phyloP scores from a whole-genome alignment of 2,888 invertebrate species.

The Ischnus inquisitorius region DNA sequence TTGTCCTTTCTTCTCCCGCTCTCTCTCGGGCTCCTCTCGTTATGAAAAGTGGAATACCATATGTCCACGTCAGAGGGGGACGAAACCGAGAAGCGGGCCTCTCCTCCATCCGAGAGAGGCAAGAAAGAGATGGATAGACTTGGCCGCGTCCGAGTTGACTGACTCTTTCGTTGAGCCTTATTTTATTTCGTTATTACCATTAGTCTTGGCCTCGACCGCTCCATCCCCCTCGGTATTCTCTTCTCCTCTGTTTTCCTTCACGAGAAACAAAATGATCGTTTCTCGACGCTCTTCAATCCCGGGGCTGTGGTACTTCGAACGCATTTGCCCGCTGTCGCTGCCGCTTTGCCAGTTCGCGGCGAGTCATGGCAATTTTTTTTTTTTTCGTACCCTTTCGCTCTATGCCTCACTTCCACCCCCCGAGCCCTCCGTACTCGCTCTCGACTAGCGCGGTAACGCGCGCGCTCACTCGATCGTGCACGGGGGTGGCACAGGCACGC shows the following conservation, averaged over 20 bases:
- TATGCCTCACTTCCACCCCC: neutral
- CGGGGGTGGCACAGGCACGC: slow-evolving; percentile 40
- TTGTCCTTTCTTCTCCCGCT: slow-evolving; percentile 44
- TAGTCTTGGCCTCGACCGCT: slow-evolving; percentile 59
- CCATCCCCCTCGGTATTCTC: slow-evolving; percentile 15
- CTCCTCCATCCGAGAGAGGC: slow-evolving; percentile 15
- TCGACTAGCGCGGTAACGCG: slow-evolving; percentile 53
- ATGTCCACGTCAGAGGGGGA: slow-evolving; percentile 79
- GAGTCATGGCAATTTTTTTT: slow-evolving; percentile 47
- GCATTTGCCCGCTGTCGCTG: neutral
- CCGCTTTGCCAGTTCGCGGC: neutral
- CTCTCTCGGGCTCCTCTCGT: slow-evolving; percentile 54
- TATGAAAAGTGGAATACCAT: slow-evolving; percentile 81
- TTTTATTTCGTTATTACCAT: slow-evolving; percentile 68
- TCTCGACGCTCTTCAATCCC: slow-evolving; percentile 18
- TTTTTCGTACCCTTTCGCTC: slow-evolving; percentile 38
- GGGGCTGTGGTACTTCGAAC: neutral
- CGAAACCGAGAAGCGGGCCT: slow-evolving; percentile 42
- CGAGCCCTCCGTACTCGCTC: slow-evolving; percentile 39
- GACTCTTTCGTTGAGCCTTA: slow-evolving; percentile 46
- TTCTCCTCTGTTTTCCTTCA: slow-evolving; percentile 57
- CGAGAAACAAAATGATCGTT: slow-evolving; percentile 48
- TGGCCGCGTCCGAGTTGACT: slow-evolving; percentile 54
- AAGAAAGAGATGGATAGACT: slow-evolving; percentile 58
- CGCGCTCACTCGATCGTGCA: slow-evolving; percentile 57